phyloP scores from a whole-genome alignment of 2,113 vertebrate genomes.

The Pogona vitticeps region DNA sequence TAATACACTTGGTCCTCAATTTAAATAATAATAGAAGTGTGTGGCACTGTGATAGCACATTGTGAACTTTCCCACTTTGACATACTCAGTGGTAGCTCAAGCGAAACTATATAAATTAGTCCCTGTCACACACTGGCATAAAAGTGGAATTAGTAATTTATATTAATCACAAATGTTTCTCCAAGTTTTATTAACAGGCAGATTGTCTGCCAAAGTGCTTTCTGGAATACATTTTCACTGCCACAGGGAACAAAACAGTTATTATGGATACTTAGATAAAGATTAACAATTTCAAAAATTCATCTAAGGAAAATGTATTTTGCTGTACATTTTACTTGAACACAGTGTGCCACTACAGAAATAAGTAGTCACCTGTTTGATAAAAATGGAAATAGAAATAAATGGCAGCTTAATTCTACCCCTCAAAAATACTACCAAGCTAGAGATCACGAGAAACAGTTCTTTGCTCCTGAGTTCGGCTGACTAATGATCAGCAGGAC shows the following conservation, averaged over 20 bases:
- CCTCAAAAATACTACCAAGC: too few species aligned
- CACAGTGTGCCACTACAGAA: conserved; percentile 49
- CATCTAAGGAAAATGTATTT: conserved; percentile 75
- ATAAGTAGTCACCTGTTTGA: conserved; percentile 80
- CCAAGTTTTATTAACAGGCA: conserved; percentile 77
- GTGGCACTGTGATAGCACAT: conserved; percentile 17
- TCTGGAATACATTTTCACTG: conserved; percentile 74
- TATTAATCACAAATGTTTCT: conserved; percentile 81
- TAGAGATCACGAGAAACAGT: too few species aligned
- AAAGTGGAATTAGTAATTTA: conserved; percentile 78
- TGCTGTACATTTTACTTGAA: conserved; percentile 76
- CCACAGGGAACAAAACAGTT: conserved; percentile 72
- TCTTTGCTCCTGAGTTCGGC: too few species aligned
- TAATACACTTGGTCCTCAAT: neutral
- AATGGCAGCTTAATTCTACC: conserved; percentile 62
- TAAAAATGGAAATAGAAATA: conserved; percentile 79
- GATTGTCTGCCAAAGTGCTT: conserved; percentile 76
- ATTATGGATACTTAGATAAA: conserved; percentile 83
- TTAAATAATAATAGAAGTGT: neutral
- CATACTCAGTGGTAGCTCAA: conserved; percentile 65
- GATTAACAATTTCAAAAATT: conserved; percentile 85
- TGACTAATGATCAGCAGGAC: too few species aligned
- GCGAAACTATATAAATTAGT: conserved; percentile 73
- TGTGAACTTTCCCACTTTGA: conserved; percentile 12
- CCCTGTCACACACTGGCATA: conserved; percentile 72